Percentiles rank a stretch among this genome's conserved stretches.
phyloP scores from a whole-genome alignment of 2,797 vertebrate species.

The Hemitrygon akajei region DNA sequence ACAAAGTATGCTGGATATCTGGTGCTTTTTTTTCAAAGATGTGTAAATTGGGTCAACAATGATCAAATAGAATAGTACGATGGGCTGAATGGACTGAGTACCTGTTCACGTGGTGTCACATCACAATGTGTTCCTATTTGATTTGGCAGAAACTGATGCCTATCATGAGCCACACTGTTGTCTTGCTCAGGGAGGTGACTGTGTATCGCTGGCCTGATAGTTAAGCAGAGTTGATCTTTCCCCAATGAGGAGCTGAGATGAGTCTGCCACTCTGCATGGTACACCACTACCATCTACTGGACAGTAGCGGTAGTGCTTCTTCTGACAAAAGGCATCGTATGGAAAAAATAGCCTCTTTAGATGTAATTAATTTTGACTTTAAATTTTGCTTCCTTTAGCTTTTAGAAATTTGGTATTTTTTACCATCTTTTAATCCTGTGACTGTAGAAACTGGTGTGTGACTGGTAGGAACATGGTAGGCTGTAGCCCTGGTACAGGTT shows the following conservation, averaged over 20 bases:
- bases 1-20: background rate
- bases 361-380: background rate
- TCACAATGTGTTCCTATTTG: background rate
- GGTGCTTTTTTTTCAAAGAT: background rate
- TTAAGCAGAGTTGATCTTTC: background rate
- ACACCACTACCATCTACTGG: conserved; percentile 13
- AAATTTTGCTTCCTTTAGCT: background rate
- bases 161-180: background rate
- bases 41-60: background rate
- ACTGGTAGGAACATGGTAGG: too few relatives aligned
- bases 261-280: background rate
- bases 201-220: background rate
- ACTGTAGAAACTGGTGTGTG: too few relatives aligned
- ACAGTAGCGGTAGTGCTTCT: too few relatives aligned
- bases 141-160: background rate
- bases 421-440: background rate
- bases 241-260: background rate
- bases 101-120: too few relatives aligned
- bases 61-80: too few relatives aligned
- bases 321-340: background rate
- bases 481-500: too few relatives aligned
- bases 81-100: too few relatives aligned
- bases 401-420: background rate
- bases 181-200: background rate
- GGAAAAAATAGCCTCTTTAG: background rate